A percentile compares a stretch with the other conserved stretches of the same genome.
Evolutionary conservation across 2,797 vertebrate genomes (phyloP).

Genomic region (Syndactyla subalaris): DNA sequence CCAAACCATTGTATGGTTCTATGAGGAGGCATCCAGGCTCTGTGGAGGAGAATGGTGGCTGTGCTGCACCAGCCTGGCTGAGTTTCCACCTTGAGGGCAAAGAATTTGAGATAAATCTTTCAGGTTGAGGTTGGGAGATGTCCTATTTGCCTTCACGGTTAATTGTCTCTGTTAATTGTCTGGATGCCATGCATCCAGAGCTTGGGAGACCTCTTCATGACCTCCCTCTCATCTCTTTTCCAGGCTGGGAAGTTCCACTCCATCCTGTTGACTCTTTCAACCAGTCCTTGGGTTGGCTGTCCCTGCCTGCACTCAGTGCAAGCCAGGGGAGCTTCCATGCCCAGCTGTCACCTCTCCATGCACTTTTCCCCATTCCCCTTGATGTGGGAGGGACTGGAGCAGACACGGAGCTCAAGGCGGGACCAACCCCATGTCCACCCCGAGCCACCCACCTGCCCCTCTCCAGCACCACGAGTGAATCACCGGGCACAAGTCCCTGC

Average conservation of each 20-base stretch:
- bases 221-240: accelerated
- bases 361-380: accelerated
- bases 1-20: neutral
- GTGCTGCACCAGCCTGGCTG: accelerated
- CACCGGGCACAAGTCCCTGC: accelerated
- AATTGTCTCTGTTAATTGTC: neutral
- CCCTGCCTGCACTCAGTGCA: no score
- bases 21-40: accelerated
- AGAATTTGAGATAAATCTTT: neutral
- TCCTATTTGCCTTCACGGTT: neutral
- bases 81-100: accelerated
- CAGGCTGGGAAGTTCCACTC: neutral
- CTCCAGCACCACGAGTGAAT: accelerated
- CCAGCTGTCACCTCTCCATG: neutral
- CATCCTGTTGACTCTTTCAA: neutral
- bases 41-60: accelerated
- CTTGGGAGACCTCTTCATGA: neutral
- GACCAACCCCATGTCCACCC: neutral
- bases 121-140: neutral
- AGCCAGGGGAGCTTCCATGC: neutral
- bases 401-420: accelerated
- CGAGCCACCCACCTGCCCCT: accelerated
- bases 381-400: accelerated
- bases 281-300: no score
- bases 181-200: accelerated